Evolutionary conservation across 1,140 invertebrate species (phyloP).

Genomic region (Onthophagus taurus): DNA sequence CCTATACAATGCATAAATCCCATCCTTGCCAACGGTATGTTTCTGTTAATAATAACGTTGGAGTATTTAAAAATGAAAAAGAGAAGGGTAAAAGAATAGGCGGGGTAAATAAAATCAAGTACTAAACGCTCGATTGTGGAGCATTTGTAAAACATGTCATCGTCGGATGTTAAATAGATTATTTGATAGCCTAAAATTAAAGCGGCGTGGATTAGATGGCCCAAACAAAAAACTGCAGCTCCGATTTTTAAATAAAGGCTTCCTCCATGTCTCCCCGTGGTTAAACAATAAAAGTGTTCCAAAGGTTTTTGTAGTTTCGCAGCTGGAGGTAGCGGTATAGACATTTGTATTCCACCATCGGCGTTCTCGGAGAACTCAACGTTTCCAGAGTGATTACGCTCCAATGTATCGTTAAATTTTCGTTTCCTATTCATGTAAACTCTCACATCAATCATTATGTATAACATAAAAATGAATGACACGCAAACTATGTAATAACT

Average conservation of each 20-base stretch:
- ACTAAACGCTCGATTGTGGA: conserved; percentile 41
- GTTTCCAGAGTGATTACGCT: conserved; percentile 19
- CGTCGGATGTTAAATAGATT: conserved; percentile 43
- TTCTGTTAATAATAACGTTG: conserved; percentile 57
- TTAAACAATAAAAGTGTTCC: conserved; percentile 50
- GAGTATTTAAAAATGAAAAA: conserved; percentile 72
- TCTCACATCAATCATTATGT: conserved; percentile 50
- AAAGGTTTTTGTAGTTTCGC: conserved; percentile 26
- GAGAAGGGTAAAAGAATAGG: conserved; percentile 60
- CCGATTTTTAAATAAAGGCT: conserved; percentile 67
- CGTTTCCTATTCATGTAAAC: conserved; percentile 44
- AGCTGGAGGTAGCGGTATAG: conserved; percentile 35
- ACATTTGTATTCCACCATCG: conserved; percentile 35
- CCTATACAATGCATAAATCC: conserved; percentile 66
- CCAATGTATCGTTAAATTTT: conserved; percentile 40
- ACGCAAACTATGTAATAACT: conserved; percentile 47
- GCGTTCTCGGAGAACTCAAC: conserved; percentile 25
- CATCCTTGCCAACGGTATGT: conserved; percentile 51
- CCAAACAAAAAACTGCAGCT: conserved; percentile 61
- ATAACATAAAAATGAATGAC: conserved; percentile 50
- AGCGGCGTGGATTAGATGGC: conserved; percentile 59
- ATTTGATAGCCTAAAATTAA: conserved; percentile 55
- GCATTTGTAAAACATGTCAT: conserved; percentile 39
- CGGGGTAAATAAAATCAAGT: conserved; percentile 51
- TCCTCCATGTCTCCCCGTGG: conserved; percentile 52